These are phyloP conservation scores for Drepanosiphum platanoidis DNA, from an alignment of 2,888 invertebrate species.

Conservation along the genomic window DNA sequence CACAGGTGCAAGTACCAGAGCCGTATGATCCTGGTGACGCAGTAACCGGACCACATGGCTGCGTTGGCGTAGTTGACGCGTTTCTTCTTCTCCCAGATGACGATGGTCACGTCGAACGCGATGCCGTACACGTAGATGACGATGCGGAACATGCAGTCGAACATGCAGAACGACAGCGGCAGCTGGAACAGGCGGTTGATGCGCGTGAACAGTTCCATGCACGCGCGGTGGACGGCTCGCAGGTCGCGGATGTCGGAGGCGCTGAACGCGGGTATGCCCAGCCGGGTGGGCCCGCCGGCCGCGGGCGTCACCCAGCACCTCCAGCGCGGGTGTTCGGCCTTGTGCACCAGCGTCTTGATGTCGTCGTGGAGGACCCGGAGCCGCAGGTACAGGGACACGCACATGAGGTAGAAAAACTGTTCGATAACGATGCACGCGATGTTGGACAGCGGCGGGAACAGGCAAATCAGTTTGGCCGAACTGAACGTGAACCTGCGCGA, in stretches of 20 bases:
- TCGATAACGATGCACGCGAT: constrained; percentile 45
- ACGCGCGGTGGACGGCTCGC: constrained; percentile 22
- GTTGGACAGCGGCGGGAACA: constrained; percentile 40
- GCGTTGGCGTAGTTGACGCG: constrained; percentile 22
- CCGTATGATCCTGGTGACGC: background rate
- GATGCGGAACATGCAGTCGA: constrained; percentile 39
- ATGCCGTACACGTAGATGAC: constrained; percentile 41
- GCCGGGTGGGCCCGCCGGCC: background rate
- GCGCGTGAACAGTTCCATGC: constrained; percentile 51
- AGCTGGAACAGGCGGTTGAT: constrained; percentile 37
- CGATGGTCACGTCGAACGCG: constrained; percentile 41
- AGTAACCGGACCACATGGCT: constrained; percentile 1
- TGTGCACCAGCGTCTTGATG: constrained; percentile 19
- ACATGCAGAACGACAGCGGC: constrained; percentile 36
- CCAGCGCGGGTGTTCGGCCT: constrained; percentile 42
- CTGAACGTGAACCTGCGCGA: background rate
- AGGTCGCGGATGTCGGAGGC: constrained; percentile 31
- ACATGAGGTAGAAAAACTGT: constrained; percentile 50
- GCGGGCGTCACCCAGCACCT: background rate
- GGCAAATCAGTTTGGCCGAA: background rate
- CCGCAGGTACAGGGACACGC: constrained; percentile 36
- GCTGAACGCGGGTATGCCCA: constrained; percentile 44
- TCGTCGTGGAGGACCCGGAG: constrained; percentile 17
- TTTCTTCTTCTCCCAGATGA: constrained; percentile 39
- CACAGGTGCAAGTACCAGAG: constrained; percentile 41